phyloP scores from a whole-genome alignment of 2,888 invertebrate species.

The Camptogramma bilineatum region DNA sequence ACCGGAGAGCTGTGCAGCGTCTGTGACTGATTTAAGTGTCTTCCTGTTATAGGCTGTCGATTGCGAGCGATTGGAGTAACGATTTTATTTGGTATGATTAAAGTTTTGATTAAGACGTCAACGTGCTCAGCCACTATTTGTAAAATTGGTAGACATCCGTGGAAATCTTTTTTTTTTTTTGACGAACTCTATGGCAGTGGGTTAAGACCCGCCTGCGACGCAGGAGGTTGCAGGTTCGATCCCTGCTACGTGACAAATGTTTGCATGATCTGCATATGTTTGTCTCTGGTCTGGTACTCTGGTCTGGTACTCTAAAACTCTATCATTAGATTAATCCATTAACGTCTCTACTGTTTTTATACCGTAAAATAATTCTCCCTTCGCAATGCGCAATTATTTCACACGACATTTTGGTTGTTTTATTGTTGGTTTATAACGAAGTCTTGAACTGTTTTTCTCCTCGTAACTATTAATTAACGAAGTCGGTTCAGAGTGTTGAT shows the following conservation, averaged over 20 bases:
- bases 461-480: not conserved
- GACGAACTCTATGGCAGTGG: too few species aligned
- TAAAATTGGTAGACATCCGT: too few species aligned
- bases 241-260: too few species aligned
- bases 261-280: too few species aligned
- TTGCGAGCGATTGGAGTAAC: slow-evolving; percentile 2
- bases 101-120: not conserved
- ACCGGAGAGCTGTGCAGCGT: slow-evolving; percentile 14
- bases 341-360: not conserved
- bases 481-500: not conserved
- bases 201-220: too few species aligned
- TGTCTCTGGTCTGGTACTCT: too few species aligned
- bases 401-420: not conserved
- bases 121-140: too few species aligned
- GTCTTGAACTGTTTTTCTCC: not conserved
- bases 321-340: too few species aligned
- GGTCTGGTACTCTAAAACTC: too few species aligned
- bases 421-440: not conserved
- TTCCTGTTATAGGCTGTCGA: slow-evolving; percentile 19
- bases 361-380: not conserved
- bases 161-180: too few species aligned
- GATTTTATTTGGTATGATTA: not conserved
- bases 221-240: too few species aligned
- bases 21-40: slow-evolving; percentile 28
- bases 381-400: not conserved